Base-by-base conservation (phyloP, 2,113 vertebrate genomes). In the Cichladusa arquata region DNA sequence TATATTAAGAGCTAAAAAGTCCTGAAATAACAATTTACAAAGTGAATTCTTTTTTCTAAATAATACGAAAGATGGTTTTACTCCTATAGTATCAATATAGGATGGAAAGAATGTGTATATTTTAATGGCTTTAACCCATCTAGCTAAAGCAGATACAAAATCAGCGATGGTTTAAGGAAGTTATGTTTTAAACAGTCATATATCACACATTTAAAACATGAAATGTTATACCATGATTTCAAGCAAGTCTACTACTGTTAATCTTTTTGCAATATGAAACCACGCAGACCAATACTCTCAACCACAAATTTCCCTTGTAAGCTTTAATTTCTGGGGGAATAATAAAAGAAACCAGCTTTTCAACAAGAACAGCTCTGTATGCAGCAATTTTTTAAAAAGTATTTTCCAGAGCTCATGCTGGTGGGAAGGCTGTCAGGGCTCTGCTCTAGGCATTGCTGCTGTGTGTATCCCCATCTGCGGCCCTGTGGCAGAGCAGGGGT, bases 131-230 rank as follows among this genome's bases (percentile, higher is more conserved):
- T 88, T 82, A 80, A 62, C 24, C 28, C n/a, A 81, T 45, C 7
- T 53, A 86, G 79, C 84, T 34, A 64, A 83, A 88, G 87, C 61
- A 90, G 78, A 82, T 64, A 58, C 11, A 62, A 67, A 61, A 92
- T 69, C 67, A 88, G 76, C 2, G 1, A 80, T 1, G 8, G 31
- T 19, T 78, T 78, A 77, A 94, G 73, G 70, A 94, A 86, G n/a
- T 81, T 74, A 83, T 17, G 53, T 56, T 92, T 88, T 92, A 92
- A 94, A 84, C 60, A 88, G 50, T 20, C 29, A 0, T 53, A n/a
- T 40, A 73, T 87, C 84, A 87, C 1, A 1, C 26, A 28, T 78
- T 90, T 92, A 29, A 76, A 84, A 82, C 70, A 74, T 3, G 23
- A 85, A 89, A 80, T 31, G 51, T 47, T 93, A 74, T 7, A 51